A percentile compares a stretch with the other conserved stretches of the same genome.
These are phyloP conservation scores for Gastrophysa polygoni DNA, from an alignment of 2,888 invertebrate species.

Conservation along the genomic window DNA sequence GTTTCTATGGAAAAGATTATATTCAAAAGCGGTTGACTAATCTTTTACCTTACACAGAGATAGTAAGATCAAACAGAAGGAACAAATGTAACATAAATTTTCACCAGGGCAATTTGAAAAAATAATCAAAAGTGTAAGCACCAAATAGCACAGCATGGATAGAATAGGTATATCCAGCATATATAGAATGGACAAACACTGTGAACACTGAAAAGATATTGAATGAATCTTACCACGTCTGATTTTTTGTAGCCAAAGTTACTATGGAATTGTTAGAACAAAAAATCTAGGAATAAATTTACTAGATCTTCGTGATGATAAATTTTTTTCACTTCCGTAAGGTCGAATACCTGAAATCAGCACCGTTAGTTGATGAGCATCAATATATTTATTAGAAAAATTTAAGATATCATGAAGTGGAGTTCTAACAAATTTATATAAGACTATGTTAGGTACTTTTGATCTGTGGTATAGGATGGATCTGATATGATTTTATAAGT, in stretches of 20 bases:
- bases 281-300: constrained; percentile 29
- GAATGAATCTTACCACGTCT: background rate
- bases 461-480: no score
- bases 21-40: no score
- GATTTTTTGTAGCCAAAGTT: background rate
- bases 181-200: background rate
- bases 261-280: constrained; percentile 26
- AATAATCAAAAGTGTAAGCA: no score
- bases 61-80: no score
- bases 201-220: background rate
- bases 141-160: no score
- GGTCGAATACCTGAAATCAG: constrained; percentile 28
- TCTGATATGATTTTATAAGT: no score
- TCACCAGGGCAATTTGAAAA: no score
- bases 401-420: constrained; percentile 6
- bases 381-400: background rate
- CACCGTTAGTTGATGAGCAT: background rate
- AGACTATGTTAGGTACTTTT: no score
- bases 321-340: constrained; percentile 30
- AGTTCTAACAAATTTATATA: constrained; percentile 1
- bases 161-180: no score
- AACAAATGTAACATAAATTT: no score
- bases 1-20: no score
- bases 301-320: background rate
- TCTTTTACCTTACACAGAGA: no score